Percentiles rank a stretch among this genome's conserved stretches.
Conservation (phyloP, 2,888 invertebrate species). For the Octodonta nipae region DNA sequence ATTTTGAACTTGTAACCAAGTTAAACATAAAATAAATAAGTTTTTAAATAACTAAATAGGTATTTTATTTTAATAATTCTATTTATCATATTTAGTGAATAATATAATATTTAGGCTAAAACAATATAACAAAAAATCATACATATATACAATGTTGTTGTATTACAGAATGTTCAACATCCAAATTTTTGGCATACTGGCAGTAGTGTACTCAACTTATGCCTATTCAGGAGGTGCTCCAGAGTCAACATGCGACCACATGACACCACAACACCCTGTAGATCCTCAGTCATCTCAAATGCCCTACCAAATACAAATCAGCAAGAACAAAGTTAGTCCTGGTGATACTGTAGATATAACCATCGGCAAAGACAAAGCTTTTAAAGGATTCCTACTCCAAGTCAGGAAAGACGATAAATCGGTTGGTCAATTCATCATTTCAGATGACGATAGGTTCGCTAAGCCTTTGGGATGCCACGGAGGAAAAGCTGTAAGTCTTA, state of each 20-base stretch:
- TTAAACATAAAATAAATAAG: too few species aligned
- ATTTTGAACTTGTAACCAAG: too few species aligned
- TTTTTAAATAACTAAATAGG: too few species aligned
- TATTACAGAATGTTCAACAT: too few species aligned
- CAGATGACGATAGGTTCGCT: slow-evolving; percentile 39
- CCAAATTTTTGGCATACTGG: too few species aligned
- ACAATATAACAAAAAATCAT: too few species aligned
- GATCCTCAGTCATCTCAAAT: slow-evolving; percentile 41
- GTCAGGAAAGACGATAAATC: slow-evolving; percentile 47
- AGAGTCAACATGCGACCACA: slow-evolving; percentile 46
- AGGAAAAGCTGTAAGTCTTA: slow-evolving; percentile 41
- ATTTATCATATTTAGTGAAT: too few species aligned
- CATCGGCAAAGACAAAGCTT: slow-evolving; percentile 41
- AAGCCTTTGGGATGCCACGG: slow-evolving; percentile 43
- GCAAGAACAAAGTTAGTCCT: slow-evolving; percentile 27
- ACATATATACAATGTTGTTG: too few species aligned
- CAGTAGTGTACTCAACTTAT: too few species aligned
- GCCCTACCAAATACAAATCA: slow-evolving; percentile 41
- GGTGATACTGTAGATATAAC: slow-evolving; percentile 41
- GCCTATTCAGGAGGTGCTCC: slow-evolving; percentile 55
- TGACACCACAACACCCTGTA: slow-evolving; percentile 54
- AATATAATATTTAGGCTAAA: too few species aligned
- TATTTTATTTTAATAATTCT: too few species aligned
- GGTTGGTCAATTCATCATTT: slow-evolving; percentile 49
- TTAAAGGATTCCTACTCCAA: slow-evolving; percentile 54